Evolutionary conservation across 2,888 invertebrate genomes (phyloP).

Genomic region (Lasioglossum malachurum): DNA sequence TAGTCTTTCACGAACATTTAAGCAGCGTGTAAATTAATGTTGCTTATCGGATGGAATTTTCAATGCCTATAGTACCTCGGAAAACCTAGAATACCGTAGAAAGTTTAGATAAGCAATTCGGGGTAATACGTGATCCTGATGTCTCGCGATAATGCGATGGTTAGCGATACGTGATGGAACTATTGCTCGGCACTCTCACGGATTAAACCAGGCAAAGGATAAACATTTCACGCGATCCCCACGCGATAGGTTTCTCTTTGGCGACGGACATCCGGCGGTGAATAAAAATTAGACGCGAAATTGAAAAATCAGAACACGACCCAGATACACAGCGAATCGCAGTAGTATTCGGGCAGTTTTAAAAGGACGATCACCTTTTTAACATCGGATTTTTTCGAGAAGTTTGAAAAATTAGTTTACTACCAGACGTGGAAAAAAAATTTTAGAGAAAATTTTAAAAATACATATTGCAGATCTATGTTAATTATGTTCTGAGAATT

Average conservation of each 20-base stretch:
- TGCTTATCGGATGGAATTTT: not conserved
- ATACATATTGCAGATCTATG: no score
- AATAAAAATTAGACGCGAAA: conserved; percentile 31
- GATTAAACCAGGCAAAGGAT: conserved; percentile 14
- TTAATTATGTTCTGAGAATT: no score
- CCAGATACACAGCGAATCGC: not conserved
- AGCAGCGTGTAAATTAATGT: not conserved
- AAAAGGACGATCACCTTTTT: no score
- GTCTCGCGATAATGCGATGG: conserved; percentile 12
- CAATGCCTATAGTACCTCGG: conserved; percentile 11
- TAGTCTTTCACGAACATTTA: not conserved
- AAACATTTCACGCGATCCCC: conserved; percentile 26
- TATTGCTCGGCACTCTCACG: conserved; percentile 25
- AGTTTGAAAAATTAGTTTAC: no score
- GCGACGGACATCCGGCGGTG: not conserved
- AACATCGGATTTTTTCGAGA: no score
- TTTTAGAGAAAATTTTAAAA: no score
- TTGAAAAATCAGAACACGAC: conserved; percentile 50
- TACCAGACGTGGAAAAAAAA: no score
- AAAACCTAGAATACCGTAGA: conserved; percentile 26
- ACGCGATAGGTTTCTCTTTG: conserved; percentile 32
- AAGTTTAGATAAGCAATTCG: conserved; percentile 27
- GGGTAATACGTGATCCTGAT: conserved; percentile 18
- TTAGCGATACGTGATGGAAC: conserved; percentile 30
- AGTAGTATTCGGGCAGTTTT: no score